Evolutionary conservation across 1,140 invertebrate species (phyloP).

Genomic region (Saccostrea echinata): DNA sequence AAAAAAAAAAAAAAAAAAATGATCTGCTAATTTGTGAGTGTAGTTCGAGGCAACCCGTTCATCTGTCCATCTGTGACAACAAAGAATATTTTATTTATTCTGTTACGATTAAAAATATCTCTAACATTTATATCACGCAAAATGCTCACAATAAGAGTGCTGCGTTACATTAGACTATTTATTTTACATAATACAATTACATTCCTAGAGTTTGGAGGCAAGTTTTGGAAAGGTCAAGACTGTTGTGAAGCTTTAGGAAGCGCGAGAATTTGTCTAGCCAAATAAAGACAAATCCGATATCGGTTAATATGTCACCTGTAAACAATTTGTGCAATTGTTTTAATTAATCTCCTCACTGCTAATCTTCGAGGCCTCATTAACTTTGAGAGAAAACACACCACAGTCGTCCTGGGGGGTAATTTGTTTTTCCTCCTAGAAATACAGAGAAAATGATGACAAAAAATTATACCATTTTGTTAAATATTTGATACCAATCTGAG

Average conservation of each 20-base stretch:
- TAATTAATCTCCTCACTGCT: slow-evolving; percentile 14
- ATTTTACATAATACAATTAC: background rate
- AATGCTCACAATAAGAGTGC: background rate
- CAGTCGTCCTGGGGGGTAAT: background rate
- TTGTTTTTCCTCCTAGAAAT: background rate
- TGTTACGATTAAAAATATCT: background rate
- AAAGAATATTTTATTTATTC: slow-evolving; percentile 24
- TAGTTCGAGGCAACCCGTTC: slow-evolving; percentile 13
- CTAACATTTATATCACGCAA: background rate
- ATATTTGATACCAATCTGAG: too few relatives aligned
- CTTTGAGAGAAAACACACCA: background rate
- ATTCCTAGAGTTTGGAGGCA: slow-evolving; percentile 5
- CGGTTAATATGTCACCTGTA: background rate
- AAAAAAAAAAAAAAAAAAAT: too few relatives aligned
- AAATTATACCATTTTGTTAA: too few relatives aligned
- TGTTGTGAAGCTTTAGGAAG: background rate
- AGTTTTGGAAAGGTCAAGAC: background rate
- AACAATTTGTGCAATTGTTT: slow-evolving; percentile 35
- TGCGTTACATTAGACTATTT: background rate
- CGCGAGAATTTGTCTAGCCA: background rate
- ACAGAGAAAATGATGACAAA: background rate
- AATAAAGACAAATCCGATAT: slow-evolving; percentile 24
- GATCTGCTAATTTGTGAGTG: background rate
- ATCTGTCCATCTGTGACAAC: slow-evolving; percentile 24
- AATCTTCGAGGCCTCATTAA: slow-evolving; percentile 19